phyloP scores from a whole-genome alignment of 1,140 invertebrate genomes.

The Trichomalopsis sarcophagae region DNA sequence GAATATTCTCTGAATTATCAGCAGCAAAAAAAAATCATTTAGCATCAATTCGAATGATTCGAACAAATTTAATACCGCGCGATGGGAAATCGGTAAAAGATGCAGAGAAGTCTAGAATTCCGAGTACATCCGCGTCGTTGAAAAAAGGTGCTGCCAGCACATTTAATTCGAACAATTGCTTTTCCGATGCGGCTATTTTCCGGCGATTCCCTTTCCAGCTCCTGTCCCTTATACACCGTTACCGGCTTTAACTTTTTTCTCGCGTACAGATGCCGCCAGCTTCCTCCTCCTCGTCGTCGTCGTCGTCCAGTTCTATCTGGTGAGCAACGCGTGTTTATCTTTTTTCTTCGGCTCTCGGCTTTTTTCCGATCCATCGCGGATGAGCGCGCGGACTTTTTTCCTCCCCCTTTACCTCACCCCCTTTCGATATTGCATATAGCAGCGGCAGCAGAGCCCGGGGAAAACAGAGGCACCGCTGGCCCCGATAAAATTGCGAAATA shows the following conservation, averaged over 20 bases:
- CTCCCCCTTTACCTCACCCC: background rate
- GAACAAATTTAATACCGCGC: constrained; percentile 23
- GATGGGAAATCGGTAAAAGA: constrained; percentile 12
- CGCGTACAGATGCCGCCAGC: constrained; percentile 25
- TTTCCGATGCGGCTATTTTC: constrained; percentile 60
- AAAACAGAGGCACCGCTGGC: constrained; percentile 24
- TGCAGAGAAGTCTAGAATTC: background rate
- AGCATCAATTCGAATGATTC: background rate
- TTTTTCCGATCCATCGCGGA: background rate
- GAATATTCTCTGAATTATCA: too few species aligned
- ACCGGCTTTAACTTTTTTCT: background rate
- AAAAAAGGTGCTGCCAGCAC: constrained; percentile 24
- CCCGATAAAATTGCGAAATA: constrained; percentile 62
- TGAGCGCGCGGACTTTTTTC: constrained; percentile 19
- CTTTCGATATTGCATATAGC: constrained; percentile 53
- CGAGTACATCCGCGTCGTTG: background rate
- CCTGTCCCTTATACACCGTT: constrained; percentile 1
- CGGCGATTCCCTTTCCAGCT: constrained; percentile 15
- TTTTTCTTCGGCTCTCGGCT: background rate
- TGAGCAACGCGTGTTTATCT: constrained; percentile 11
- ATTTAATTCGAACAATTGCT: constrained; percentile 63
- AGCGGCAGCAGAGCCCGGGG: constrained; percentile 18
- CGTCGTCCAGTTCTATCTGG: background rate
- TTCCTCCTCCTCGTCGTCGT: background rate
- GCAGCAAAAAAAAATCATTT: too few species aligned